Conservation (phyloP, 2,113 vertebrate species). For the Cygnus atratus region DNA sequence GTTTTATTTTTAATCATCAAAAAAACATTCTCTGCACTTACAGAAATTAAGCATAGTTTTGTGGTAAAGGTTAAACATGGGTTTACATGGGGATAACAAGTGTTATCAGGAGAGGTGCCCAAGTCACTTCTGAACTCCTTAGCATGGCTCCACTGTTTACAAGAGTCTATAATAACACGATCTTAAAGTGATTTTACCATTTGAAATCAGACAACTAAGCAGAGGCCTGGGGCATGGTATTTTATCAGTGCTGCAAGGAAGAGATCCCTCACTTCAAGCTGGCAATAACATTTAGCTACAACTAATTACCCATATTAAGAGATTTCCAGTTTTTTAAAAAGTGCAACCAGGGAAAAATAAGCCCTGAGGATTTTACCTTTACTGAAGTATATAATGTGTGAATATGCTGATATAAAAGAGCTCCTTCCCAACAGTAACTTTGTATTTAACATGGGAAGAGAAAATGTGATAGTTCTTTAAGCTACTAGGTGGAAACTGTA, state of each 20-base stretch:
- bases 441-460: not conserved
- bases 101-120: not conserved
- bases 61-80: not conserved
- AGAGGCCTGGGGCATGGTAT: not conserved
- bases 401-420: not conserved
- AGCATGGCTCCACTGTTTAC: not conserved
- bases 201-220: not conserved
- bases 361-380: not conserved
- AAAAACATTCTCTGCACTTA: not conserved
- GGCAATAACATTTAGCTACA: not conserved
- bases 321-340: not conserved
- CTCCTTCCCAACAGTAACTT: not conserved
- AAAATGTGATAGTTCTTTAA: not conserved
- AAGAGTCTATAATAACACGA: not conserved
- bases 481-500: not conserved
- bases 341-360: not conserved
- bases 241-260: not conserved
- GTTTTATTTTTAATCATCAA: not conserved
- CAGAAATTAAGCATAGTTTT: not conserved
- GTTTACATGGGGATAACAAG: not conserved
- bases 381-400: not conserved
- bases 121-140: not conserved
- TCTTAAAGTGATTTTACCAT: not conserved
- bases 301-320: rapidly evolving
- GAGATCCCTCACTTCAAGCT: not conserved